Evolutionary conservation across 2,113 vertebrate genomes (phyloP), one percentile per base, ranked within the genome.

Genomic region (Oryzias melastigma): DNA sequence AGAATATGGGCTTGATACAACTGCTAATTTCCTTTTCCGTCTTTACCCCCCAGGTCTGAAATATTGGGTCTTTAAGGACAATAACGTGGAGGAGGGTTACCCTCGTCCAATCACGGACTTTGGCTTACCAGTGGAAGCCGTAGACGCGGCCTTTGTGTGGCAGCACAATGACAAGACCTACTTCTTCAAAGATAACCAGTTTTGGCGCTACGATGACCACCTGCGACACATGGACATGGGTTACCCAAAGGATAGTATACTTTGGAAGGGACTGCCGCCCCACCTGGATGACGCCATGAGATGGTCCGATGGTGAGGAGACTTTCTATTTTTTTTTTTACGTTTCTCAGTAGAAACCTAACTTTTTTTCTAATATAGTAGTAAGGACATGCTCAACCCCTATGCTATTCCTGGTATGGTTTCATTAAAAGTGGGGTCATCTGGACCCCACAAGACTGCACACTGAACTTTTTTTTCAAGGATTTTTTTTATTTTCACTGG

Each of bases 11-110:
- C 25, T 29, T 18, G 14, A n/a, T 17, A n/a, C 20, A 15, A 18
- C 10, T 43, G 10, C 2, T 35, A 12, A 66, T 29, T 25, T 15
- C 56, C 3, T n/a, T 14, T 13, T 75, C 14, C 69, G 72, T 78
- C 79, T 67, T 63, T 76, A 45, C 16, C n/a, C 17, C 12, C 62
- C 87, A 98, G 96, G 95, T 78, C 90, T 92, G 56, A 93, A 94
- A 65, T 98, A 98, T 77, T 98, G 96, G 96, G 86, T 98, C 60
- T 98, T 98, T 82, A 96, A 96, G 85, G 96, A 97, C 85, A 98
- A 95, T 64, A 94, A 93, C 0, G 94, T 94, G 25, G 96, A 98
- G 79, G 96, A 98, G 79, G 95, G 96, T 41, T 98, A 95, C 80
- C 97, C 97, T 0, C 92, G 96, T 59, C 91, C 92, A 0, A 89